These are phyloP conservation scores for Chloroceryle inda DNA, from an alignment of 2,797 vertebrate species.

Conservation along the genomic window DNA sequence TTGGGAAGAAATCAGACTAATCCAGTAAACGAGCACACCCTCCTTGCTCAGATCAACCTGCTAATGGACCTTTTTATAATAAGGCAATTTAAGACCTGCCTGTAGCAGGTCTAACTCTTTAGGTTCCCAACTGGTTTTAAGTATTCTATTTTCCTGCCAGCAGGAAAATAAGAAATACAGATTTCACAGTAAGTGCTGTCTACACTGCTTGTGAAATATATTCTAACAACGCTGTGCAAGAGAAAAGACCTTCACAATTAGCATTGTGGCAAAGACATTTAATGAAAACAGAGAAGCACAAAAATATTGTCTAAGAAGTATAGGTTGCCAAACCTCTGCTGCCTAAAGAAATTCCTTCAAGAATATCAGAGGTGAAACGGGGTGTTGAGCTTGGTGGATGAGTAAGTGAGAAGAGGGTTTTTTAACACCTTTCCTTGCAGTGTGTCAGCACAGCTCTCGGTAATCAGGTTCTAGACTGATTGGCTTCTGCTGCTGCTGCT, in stretches of 20 bases:
- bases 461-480: not conserved
- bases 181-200: not conserved
- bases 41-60: slow-evolving; percentile 41
- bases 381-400: not conserved
- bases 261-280: not conserved
- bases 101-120: slow-evolving; percentile 20
- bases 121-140: not conserved
- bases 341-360: not conserved
- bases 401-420: not conserved
- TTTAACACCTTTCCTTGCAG: not conserved
- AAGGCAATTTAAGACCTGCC: slow-evolving; percentile 2
- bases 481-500: not conserved
- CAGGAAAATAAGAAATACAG: slow-evolving; percentile 29
- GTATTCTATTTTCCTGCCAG: slow-evolving; percentile 27
- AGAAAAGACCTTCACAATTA: not conserved
- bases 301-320: not conserved
- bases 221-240: not conserved
- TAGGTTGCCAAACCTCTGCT: not conserved
- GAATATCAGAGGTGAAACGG: not conserved
- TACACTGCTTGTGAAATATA: not conserved
- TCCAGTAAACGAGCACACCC: slow-evolving; percentile 37
- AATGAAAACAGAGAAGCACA: not conserved
- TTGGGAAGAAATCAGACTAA: not conserved
- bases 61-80: not conserved
- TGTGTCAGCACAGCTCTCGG: not conserved